Percentiles rank a stretch among this genome's conserved stretches.
Conservation (phyloP, 2,113 vertebrate species). For the Heteronetta atricapilla region DNA sequence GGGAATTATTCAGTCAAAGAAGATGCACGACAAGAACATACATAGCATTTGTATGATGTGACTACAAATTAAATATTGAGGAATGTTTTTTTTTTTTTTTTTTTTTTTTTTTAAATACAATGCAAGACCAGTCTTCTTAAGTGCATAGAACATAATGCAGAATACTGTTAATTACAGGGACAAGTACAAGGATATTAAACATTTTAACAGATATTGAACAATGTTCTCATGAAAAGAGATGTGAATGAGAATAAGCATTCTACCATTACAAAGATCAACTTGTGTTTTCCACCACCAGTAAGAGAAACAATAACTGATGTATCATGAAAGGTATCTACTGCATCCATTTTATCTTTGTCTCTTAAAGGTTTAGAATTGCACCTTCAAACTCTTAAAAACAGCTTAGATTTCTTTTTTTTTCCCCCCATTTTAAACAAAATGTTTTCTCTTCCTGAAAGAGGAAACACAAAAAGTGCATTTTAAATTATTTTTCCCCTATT, state of each 20-base stretch:
- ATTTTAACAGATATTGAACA: slow-evolving; percentile 26
- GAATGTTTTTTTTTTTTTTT: slow-evolving; percentile 64
- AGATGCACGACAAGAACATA: slow-evolving; percentile 9
- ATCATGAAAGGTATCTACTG: background rate
- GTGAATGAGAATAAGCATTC: slow-evolving; percentile 30
- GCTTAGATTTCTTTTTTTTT: background rate
- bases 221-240: slow-evolving; percentile 5
- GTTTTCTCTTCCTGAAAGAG: background rate
- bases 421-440: background rate
- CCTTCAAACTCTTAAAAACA: background rate
- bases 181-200: slow-evolving; percentile 30
- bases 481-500: background rate
- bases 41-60: slow-evolving; percentile 31
- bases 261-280: slow-evolving; percentile 22
- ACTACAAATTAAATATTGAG: slow-evolving; percentile 77
- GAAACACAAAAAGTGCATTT: slow-evolving; percentile 64
- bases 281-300: background rate
- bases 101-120: slow-evolving; percentile 72
- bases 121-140: slow-evolving; percentile 66
- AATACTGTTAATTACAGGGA: slow-evolving; percentile 72
- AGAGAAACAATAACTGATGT: background rate
- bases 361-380: slow-evolving; percentile 6
- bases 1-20: slow-evolving; percentile 34
- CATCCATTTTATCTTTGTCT: background rate
- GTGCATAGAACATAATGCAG: slow-evolving; percentile 71